A percentile compares a stretch with the other conserved stretches of the same genome.
Evolutionary conservation across 2,797 vertebrate genomes (phyloP).

Genomic region (Eulemur mongoz): DNA sequence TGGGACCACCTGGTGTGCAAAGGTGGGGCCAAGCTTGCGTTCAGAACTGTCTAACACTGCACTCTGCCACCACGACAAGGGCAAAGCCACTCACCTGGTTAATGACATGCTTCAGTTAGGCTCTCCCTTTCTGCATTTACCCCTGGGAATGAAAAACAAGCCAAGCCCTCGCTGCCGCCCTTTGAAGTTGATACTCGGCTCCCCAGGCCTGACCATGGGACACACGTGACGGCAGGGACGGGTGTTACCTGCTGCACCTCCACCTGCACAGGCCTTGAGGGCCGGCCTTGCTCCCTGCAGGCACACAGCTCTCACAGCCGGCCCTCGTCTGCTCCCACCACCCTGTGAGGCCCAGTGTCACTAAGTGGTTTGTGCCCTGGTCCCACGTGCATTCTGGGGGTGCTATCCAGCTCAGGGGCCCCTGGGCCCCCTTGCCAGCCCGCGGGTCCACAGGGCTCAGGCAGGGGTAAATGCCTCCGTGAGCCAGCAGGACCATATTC

Average conservation of each 20-base stretch:
- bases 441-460: not conserved
- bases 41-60: rapidly evolving
- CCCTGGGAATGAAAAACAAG: not conserved
- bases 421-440: rapidly evolving
- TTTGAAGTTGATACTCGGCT: not conserved
- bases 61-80: rapidly evolving
- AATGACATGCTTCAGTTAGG: rapidly evolving
- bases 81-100: not conserved
- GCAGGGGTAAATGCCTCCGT: rapidly evolving
- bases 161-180: not conserved
- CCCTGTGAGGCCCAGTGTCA: too few species aligned
- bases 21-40: not conserved
- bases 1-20: not conserved
- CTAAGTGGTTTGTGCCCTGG: too few species aligned
- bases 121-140: not conserved
- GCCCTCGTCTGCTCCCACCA: too few species aligned
- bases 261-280: rapidly evolving
- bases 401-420: not conserved
- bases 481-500: rapidly evolving
- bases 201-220: not conserved
- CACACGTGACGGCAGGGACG: rapidly evolving
- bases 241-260: too few species aligned
- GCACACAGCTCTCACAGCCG: rapidly evolving
- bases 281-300: not conserved
- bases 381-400: rapidly evolving